Evolutionary conservation across 1,140 invertebrate genomes (phyloP), one percentile per base, ranked within the genome.

Genomic region (Platyscapa corneri): DNA sequence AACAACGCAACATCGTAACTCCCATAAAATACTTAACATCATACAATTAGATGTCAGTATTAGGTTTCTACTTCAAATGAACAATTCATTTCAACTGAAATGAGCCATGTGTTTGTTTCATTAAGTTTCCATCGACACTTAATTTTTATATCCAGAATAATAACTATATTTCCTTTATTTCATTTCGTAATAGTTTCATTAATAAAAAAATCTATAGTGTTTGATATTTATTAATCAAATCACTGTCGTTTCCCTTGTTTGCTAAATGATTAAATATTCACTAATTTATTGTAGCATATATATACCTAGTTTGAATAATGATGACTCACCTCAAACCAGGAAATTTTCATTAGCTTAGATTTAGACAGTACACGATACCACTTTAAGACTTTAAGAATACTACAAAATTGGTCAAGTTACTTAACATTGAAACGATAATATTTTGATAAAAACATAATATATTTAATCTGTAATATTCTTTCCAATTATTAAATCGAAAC

Each of bases 221-320:
- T 70, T 37, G 30, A 70, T 37, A 14, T 70, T 70, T 70, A 20
- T 27, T 70, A 18, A 18, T 37, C 16, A 34, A 70, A 20, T 74
- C 39, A n/a, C 23, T 42, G 12, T 5, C 42, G 5, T 74, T 74
- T 39, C 42, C n/a, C 37, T 37, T 74, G 23, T 42, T 74, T 74
- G 37, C n/a, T n/a, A n/a, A 18, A 74, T 74, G 39, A 74, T 14
- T 74, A 74, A 74, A 74, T 37, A 37, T 74, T 74, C 39, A 74
- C 20, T 42, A 74, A 74, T 74, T 74, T 32, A 5, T 74, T 23
- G 70, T 74, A 1, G n/a, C 37, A 74, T n/a, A 74, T 39, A 18
- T 34, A 72, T 72, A 72, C 39, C 70, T n/a, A 74, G 70, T 74
- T 74, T 74, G 23, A 74, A 74, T 74, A 74, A 42, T 42, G 70